Percentiles rank a stretch among this genome's conserved stretches.
phyloP scores from a whole-genome alignment of 2,113 vertebrate genomes.

The Indicator indicator region DNA sequence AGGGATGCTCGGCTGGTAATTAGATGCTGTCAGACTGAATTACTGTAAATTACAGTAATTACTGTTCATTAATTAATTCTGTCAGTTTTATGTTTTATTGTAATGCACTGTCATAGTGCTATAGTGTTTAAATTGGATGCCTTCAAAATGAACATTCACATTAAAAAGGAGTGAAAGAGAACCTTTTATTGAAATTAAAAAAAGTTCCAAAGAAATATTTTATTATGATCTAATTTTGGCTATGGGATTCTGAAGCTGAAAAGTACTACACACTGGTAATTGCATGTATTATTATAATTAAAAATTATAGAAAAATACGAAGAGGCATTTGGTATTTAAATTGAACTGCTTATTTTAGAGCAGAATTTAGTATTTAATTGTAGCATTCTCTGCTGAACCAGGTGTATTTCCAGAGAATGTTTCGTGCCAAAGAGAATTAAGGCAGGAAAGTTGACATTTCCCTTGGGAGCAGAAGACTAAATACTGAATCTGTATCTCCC shows the following conservation, averaged over 20 bases:
- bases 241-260: conserved; percentile 14
- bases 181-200: conserved; percentile 70
- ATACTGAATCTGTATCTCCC: background rate
- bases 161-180: conserved; percentile 62
- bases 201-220: conserved; percentile 59
- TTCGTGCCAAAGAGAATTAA: conserved; percentile 51
- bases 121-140: conserved; percentile 59
- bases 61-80: conserved; percentile 69
- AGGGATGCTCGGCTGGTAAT: conserved; percentile 53
- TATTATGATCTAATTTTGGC: conserved; percentile 62
- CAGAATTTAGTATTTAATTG: conserved; percentile 41
- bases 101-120: conserved; percentile 56
- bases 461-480: background rate
- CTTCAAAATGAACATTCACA: conserved; percentile 55
- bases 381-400: conserved; percentile 39
- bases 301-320: conserved; percentile 51
- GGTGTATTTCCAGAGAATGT: conserved; percentile 41
- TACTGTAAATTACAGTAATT: conserved; percentile 69
- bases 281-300: conserved; percentile 47
- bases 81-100: conserved; percentile 66
- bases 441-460: conserved; percentile 39
- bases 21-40: conserved; percentile 65
- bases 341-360: conserved; percentile 42
- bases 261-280: conserved; percentile 31
- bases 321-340: conserved; percentile 13